A percentile compares a stretch with the other conserved stretches of the same genome.
These are phyloP conservation scores for Centropus bengalensis DNA, from an alignment of 2,113 vertebrate species.

Conservation along the genomic window DNA sequence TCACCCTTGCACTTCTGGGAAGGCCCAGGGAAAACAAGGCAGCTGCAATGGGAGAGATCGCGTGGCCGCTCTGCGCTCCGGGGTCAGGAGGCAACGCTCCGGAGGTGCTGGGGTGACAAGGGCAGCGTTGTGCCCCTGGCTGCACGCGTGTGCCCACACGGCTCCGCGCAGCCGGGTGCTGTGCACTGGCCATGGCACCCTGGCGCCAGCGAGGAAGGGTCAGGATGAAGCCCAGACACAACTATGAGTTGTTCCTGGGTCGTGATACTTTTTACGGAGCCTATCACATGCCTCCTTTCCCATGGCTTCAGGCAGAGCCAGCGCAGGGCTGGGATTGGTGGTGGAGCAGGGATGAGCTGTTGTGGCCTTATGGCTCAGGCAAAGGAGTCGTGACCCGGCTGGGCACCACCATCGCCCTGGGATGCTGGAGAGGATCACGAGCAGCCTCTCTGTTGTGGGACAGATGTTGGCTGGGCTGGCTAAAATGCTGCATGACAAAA, in stretches of 20 bases:
- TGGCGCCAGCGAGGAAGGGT: neutral
- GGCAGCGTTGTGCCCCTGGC: neutral
- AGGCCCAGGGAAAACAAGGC: neutral
- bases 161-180: neutral
- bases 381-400: rapidly evolving
- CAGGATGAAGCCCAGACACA: neutral
- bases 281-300: slow-evolving; percentile 44
- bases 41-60: neutral
- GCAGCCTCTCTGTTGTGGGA: neutral
- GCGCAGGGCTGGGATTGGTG: rapidly evolving
- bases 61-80: rapidly evolving
- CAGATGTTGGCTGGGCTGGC: neutral
- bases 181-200: rapidly evolving
- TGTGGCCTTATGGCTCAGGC: neutral
- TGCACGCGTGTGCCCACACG: rapidly evolving
- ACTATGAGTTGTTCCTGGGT: neutral
- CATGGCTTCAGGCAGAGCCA: neutral
- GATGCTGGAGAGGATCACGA: neutral
- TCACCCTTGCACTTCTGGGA: neutral
- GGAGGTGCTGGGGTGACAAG: rapidly evolving
- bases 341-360: neutral
- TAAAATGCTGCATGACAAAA: neutral
- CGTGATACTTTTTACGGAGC: rapidly evolving
- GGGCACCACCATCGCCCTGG: rapidly evolving
- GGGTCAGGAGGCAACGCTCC: neutral